phyloP scores from a whole-genome alignment of 92 coral and sea anemone genomes.

The Umimayanthus chanpuru region DNA sequence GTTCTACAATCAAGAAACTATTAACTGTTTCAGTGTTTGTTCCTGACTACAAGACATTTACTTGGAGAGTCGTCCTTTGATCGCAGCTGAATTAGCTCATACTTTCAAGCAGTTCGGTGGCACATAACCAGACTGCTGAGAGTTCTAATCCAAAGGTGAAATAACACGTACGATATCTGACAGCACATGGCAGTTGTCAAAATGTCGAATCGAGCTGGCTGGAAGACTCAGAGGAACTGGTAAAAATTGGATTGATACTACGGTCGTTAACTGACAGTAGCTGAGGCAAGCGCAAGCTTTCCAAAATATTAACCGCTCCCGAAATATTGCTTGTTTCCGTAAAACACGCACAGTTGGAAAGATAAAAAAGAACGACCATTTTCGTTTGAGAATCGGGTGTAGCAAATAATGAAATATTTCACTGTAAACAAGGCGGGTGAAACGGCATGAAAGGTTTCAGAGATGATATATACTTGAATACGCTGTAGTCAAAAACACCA shows the following conservation, averaged over 20 bases:
- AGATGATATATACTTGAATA: not conserved
- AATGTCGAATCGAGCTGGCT: not conserved
- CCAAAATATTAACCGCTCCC: not conserved
- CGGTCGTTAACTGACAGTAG: not conserved
- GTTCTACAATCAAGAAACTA: too few relatives aligned
- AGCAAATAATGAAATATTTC: not conserved
- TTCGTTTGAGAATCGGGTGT: constrained; percentile 2
- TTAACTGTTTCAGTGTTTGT: too few relatives aligned
- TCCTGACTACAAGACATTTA: not conserved
- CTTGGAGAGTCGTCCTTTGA: not conserved
- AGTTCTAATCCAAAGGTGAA: not conserved
- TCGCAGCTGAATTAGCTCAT: not conserved
- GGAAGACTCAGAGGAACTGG: not conserved
- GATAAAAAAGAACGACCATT: not conserved
- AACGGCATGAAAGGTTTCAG: not conserved
- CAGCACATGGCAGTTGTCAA: not conserved
- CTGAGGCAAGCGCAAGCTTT: not conserved
- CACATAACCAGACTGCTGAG: not conserved
- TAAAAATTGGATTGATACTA: not conserved
- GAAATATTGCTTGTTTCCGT: not conserved
- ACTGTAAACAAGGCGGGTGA: constrained; percentile 25
- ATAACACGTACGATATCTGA: not conserved
- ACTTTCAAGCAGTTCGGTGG: not conserved
- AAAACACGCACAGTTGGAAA: not conserved
- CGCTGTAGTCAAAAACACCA: not conserved